Percentiles rank a stretch among this genome's conserved stretches.
Conservation (phyloP, 2,113 vertebrate genomes). For the Hemiscyllium ocellatum region DNA sequence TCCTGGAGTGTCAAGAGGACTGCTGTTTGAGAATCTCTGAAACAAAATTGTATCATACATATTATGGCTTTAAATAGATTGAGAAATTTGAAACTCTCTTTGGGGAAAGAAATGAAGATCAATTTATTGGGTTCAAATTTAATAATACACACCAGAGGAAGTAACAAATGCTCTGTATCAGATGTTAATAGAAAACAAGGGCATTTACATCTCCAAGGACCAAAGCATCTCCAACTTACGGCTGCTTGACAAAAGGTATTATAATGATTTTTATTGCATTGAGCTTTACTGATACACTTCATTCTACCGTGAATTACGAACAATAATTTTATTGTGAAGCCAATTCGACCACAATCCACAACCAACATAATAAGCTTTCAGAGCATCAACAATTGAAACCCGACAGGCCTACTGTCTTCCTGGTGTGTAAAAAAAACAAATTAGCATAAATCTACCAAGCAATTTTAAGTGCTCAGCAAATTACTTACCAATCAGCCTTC, state of each 20-base stretch:
- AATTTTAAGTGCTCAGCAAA: neutral
- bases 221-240: neutral
- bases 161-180: neutral
- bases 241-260: neutral
- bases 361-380: neutral
- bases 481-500: conserved; percentile 22
- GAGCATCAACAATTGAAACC: neutral
- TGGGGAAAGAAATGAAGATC: neutral
- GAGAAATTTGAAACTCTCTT: neutral
- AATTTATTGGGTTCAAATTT: neutral
- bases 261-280: neutral
- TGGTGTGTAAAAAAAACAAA: neutral
- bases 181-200: neutral
- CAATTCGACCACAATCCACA: neutral
- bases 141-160: neutral
- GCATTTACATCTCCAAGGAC: neutral
- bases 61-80: neutral
- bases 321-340: neutral
- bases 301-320: neutral
- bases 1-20: too few relatives aligned
- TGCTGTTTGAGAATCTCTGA: neutral
- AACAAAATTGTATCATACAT: neutral
- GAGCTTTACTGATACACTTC: neutral
- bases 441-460: neutral
- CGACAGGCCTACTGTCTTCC: neutral